Percentiles rank a stretch among this genome's conserved stretches.
Evolutionary conservation across 2,888 invertebrate genomes (phyloP).

Genomic region (Baccha elongata): DNA sequence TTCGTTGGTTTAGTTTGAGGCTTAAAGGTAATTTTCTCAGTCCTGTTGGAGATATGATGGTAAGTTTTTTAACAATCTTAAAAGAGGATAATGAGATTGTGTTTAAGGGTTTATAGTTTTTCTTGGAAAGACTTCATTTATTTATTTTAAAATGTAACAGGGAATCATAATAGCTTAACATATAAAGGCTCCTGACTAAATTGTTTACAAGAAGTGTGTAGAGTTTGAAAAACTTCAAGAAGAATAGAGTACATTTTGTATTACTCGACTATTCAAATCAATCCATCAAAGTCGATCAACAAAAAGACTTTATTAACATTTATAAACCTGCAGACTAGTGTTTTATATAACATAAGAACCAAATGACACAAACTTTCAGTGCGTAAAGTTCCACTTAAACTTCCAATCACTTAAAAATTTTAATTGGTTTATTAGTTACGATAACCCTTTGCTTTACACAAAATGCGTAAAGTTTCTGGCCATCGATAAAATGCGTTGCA

Average conservation of each 20-base stretch:
- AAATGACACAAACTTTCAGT: conserved; percentile 4
- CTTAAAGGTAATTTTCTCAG: background rate
- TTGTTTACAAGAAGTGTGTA: too few relatives aligned
- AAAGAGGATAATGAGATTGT: conserved; percentile 16
- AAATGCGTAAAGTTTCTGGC: conserved; percentile 28
- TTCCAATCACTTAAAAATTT: conserved; percentile 43
- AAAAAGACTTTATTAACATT: too few relatives aligned
- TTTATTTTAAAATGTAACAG: too few relatives aligned
- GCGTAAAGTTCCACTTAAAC: background rate
- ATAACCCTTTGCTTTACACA: conserved; percentile 6
- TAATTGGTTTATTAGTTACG: conserved; percentile 64
- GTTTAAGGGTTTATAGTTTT: conserved; percentile 9
- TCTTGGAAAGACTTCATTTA: too few relatives aligned
- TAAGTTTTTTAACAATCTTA: conserved; percentile 8
- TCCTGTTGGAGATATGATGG: conserved; percentile 7
- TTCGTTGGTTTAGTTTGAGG: conserved; percentile 29
- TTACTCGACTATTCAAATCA: too few relatives aligned
- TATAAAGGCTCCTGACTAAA: too few relatives aligned
- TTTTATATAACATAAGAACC: background rate
- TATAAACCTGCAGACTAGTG: too few relatives aligned
- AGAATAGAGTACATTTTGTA: too few relatives aligned
- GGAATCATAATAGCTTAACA: too few relatives aligned
- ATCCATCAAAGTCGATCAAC: too few relatives aligned
- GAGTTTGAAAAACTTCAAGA: too few relatives aligned
- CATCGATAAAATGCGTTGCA: conserved; percentile 49